phyloP scores from a whole-genome alignment of 2,113 vertebrate genomes.

The Chaetops frenatus region DNA sequence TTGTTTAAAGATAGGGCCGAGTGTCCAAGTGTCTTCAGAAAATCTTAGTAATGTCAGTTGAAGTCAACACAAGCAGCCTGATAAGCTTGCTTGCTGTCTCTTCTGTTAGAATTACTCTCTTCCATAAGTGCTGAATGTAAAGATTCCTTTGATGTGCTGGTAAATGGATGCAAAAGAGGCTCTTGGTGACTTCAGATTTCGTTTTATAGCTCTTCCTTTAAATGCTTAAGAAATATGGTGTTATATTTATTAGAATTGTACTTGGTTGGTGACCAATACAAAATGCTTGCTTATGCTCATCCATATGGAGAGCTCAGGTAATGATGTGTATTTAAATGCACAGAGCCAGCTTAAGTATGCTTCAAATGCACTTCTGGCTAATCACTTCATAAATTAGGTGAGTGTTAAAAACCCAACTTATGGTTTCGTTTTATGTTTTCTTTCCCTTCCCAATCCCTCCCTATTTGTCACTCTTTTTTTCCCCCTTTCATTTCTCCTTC shows the following conservation, averaged over 20 bases:
- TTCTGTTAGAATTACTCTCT: conserved; percentile 3
- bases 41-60: background rate
- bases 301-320: conserved; percentile 23
- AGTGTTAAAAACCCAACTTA: conserved; percentile 52
- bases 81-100: conserved; percentile 14
- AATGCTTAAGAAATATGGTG: background rate
- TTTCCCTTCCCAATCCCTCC: background rate
- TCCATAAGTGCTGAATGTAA: background rate
- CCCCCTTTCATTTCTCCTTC: background rate
- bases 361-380: conserved; percentile 51
- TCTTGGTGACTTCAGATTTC: background rate
- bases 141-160: conserved; percentile 20
- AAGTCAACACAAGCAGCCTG: background rate
- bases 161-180: background rate
- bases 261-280: background rate
- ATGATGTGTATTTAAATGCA: conserved; percentile 32
- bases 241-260: background rate
- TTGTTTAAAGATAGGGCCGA: conserved; percentile 25
- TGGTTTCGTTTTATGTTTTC: background rate
- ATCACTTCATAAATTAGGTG: conserved; percentile 51
- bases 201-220: background rate
- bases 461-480: background rate
- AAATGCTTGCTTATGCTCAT: background rate
- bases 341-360: conserved; percentile 52
- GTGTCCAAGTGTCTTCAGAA: conserved; percentile 53